Evolutionary conservation across 2,113 vertebrate genomes (phyloP), one percentile per base, ranked within the genome.

Genomic region (Taxidea taxus): DNA sequence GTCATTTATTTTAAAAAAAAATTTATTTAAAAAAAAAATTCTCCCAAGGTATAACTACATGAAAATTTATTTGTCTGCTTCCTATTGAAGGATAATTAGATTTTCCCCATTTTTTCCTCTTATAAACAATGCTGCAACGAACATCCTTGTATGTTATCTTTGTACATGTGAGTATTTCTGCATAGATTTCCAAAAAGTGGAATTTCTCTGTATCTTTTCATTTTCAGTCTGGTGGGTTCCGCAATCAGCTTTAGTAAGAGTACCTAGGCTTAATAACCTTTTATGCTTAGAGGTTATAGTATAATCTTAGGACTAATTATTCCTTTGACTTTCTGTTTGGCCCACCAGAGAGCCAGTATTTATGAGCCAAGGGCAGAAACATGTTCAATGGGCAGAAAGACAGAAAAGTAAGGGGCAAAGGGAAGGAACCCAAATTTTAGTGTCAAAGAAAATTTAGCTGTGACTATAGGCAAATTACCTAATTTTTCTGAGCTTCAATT

Each of bases 401-500:
- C 21, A 93, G 78, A 91, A 93, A 77, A 64, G 4, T 86, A 1
- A 8, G 64, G 78, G 70, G 18, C 31, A 2, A 7, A 51, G 29
- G 7, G 47, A 84, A 39, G n/a, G 25, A 83, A 68, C 9, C 13
- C 31, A 82, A 54, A 83, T 68, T 92, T 78, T 27, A 51, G 54
- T 51, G 87, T 80, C 77, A 88, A 91, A 97, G 89, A 97, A 94
- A 80, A 82, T 29, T 37, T 49, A 95, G 42, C 62, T 87, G 66
- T 42, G 80, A 93, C 75, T 87, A 60, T 15, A 93, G n/a, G 87
- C 37, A 89, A 95, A n/a, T 60, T 97, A 68, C 54, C 93, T 88
- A 93, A 39, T 91, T 86, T 93, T 95, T 86, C 58, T 87, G 84
- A 88, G 77, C 54, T 93, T 97, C 62, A 72, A 18, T 87, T 92